Percentiles rank a stretch among this genome's conserved stretches.
phyloP scores from a whole-genome alignment of 1,140 invertebrate genomes.

The Drosophila micromelanica region DNA sequence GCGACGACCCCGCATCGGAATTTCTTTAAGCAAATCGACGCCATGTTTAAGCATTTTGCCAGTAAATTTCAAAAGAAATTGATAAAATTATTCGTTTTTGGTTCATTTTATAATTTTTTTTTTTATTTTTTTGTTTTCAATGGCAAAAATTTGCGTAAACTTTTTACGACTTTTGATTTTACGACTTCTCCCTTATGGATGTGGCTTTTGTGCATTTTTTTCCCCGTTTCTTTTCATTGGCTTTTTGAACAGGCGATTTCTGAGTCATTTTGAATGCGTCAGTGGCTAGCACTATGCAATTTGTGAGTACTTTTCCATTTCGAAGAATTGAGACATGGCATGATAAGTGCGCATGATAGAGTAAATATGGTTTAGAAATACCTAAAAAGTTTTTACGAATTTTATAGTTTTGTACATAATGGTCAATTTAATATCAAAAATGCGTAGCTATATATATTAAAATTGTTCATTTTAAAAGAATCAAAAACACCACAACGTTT shows the following conservation, averaged over 20 bases:
- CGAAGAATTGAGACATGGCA: slow-evolving; percentile 7
- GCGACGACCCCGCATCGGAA: slow-evolving; percentile 57
- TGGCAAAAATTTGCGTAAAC: slow-evolving; percentile 67
- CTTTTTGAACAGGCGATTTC: slow-evolving; percentile 8
- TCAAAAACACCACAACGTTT: no score
- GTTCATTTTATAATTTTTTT: slow-evolving; percentile 50
- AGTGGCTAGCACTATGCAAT: slow-evolving; percentile 25
- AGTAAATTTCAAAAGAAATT: slow-evolving; percentile 83
- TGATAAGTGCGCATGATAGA: background rate
- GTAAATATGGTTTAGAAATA: background rate
- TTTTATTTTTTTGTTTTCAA: slow-evolving; percentile 39
- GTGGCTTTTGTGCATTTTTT: slow-evolving; percentile 23
- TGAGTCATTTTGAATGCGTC: slow-evolving; percentile 43
- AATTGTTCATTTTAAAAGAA: no score
- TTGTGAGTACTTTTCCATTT: slow-evolving; percentile 37
- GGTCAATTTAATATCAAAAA: no score
- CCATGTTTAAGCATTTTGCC: slow-evolving; percentile 82
- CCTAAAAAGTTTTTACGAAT: no score
- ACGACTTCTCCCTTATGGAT: slow-evolving; percentile 58
- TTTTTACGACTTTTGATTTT: slow-evolving; percentile 69
- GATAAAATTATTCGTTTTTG: slow-evolving; percentile 58
- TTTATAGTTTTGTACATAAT: no score
- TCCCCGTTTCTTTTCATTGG: slow-evolving; percentile 16
- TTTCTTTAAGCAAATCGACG: slow-evolving; percentile 83
- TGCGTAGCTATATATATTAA: no score